These are phyloP conservation scores for Hofmannophila pseudospretella DNA, from an alignment of 2,888 invertebrate species.

Conservation along the genomic window DNA sequence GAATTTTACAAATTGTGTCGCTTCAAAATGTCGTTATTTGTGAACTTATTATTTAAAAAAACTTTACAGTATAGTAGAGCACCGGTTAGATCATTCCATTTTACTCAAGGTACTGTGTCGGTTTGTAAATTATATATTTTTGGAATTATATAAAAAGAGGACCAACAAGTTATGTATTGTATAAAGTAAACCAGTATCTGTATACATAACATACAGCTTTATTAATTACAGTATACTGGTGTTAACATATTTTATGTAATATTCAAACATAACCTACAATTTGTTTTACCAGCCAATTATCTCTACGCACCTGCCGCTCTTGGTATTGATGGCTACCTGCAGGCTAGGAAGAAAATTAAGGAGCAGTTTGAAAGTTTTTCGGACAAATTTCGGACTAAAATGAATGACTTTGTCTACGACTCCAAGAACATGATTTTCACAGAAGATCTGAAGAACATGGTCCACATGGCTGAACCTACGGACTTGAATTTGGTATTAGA, in stretches of 20 bases:
- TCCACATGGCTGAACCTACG: slow-evolving; percentile 81
- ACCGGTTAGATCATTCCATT: slow-evolving; percentile 30
- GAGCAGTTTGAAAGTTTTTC: slow-evolving; percentile 79
- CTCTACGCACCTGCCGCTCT: slow-evolving; percentile 78
- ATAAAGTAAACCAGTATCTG: too few species aligned
- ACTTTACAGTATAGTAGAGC: slow-evolving; percentile 24
- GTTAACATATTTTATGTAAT: too few species aligned
- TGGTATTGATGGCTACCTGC: slow-evolving; percentile 80
- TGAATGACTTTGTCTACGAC: slow-evolving; percentile 79
- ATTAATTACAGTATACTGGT: too few species aligned
- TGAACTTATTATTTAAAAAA: slow-evolving; percentile 33
- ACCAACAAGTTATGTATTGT: too few species aligned
- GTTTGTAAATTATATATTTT: too few species aligned
- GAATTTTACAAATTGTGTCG: too few species aligned
- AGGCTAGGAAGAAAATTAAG: slow-evolving; percentile 69
- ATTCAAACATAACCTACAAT: too few species aligned
- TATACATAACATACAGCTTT: too few species aligned
- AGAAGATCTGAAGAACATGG: slow-evolving; percentile 90
- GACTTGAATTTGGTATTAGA: slow-evolving; percentile 81
- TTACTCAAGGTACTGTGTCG: slow-evolving; percentile 39
- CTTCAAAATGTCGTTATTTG: slow-evolving; percentile 37
- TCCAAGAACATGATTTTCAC: slow-evolving; percentile 85
- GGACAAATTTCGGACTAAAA: slow-evolving; percentile 83
- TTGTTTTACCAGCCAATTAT: slow-evolving; percentile 41
- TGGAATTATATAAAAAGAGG: neutral